Base-by-base conservation (phyloP, 2,113 vertebrate genomes). In the Cephalopholis sonnerati region DNA sequence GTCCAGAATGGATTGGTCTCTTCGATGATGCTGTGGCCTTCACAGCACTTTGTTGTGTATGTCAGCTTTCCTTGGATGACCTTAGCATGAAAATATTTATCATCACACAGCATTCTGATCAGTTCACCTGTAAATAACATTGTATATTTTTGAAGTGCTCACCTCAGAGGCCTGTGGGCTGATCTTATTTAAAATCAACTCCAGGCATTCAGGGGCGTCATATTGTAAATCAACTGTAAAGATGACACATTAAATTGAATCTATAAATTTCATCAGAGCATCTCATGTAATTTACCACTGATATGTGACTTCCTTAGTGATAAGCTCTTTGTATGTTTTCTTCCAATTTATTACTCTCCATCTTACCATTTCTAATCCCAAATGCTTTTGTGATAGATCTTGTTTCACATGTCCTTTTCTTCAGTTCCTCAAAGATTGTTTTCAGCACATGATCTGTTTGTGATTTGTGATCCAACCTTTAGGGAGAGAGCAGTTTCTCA, bases 151-250 rank as follows among this genome's bases (percentile, higher is more conserved):
- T 36, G 4, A 16, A 16, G 18, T 7, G 4, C 72, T 74, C 44
- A 74, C 68, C 53, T 57, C 16, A 55, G 32, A 70, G 13, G 46
- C 74, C 1, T 13, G 54, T 0, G 3, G 4, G 65, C 55, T 69
- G 13, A 41, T 81, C 83, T 68, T 24, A 9, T 6, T 27, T 59
- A 95, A 41, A 53, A 91, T 92, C 76, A 77, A 73, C 65, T 89
- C 77, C 46, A 93, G 86, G 25, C 80, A 93, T 64, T 93, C 90
- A 17, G 90, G 90, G 1, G 91, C 93, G 77, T 95, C 93, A 53
- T 82, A 18, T 39, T 94, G 94, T 55, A 87, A 29, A 65, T 2
- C 0, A 51, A 90, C 93, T 94, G 39, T 6, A 66, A 17, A n/a
- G 24, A 16, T 48, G 13, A 29, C 4, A 48, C 46, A 48, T 12